Evolutionary conservation across 2,113 vertebrate species (phyloP).

Genomic region (Benitochromis conjunctus): DNA sequence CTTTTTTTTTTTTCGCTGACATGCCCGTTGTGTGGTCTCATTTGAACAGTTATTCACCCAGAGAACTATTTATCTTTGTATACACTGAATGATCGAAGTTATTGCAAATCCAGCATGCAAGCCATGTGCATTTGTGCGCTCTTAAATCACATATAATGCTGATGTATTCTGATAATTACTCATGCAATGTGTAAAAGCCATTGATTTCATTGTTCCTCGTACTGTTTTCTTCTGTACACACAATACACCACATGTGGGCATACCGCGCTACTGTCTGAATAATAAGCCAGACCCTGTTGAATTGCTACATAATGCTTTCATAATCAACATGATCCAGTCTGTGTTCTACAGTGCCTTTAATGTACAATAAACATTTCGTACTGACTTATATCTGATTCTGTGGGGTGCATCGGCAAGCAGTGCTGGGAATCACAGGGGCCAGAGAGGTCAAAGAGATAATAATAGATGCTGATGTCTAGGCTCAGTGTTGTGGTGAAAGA

Average conservation of each 20-base stretch:
- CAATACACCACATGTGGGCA: neutral
- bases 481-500: constrained; percentile 39
- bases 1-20: neutral
- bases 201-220: neutral
- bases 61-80: neutral
- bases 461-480: constrained; percentile 52
- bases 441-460: constrained; percentile 40
- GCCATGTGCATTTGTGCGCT: neutral
- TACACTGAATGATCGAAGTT: neutral
- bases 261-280: neutral
- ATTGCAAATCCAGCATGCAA: neutral
- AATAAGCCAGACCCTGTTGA: neutral
- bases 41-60: neutral
- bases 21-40: constrained; percentile 20
- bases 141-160: neutral
- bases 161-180: neutral
- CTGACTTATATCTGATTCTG: neutral
- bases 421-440: neutral
- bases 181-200: neutral
- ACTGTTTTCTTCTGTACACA: neutral
- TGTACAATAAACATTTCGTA: constrained; percentile 27
- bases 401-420: neutral
- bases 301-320: neutral
- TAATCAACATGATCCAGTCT: neutral
- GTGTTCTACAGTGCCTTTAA: neutral